Evolutionary conservation across 1,140 invertebrate species (phyloP), one percentile per base, ranked within the genome.

Genomic region (Varroa destructor): DNA sequence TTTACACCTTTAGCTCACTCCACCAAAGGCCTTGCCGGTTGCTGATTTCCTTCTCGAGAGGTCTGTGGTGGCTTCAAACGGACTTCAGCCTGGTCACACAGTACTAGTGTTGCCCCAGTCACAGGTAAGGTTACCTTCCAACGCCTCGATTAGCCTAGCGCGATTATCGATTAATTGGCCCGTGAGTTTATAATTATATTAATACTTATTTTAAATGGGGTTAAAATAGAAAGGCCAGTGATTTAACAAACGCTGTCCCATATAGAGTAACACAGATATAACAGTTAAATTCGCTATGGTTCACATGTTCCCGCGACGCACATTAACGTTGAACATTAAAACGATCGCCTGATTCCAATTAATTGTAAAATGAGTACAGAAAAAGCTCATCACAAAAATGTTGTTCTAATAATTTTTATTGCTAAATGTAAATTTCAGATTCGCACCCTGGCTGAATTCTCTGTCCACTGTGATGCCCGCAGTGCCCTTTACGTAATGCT

Each of bases 401-500:
- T 8, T 3, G 8, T 5, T 51, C 46, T 51, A 51, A 25, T 25
- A 51, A 51, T 51, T 51, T 3, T 51, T 51, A 8, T 51, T 51
- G 3, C 46, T 51, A 5, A 36, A 36, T 58, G 0, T 58, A 36
- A 5, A 42, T 67, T 67, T 40, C 37, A 67, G 61, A 40, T 67
- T 46, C 61, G 61, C 37, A 67, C 61, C 1, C 37, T 67, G 37
- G 10, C 40, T 43, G 61, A 67, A 37, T 67, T 67, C 46, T 67
- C 61, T 67, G 40, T 46, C 40, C 61, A 67, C 36, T 67, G 61
- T 40, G 61, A 67, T 37, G 61, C 40, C 14, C 61, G 61, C 37
- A 67, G 61, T 46, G 61, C 61, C 1, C 61, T 67, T 12, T 67
- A 67, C 36, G 46, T 67, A 40, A 67, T 67, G 61, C 61, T 67